These are phyloP conservation scores for Triops cancriformis DNA, from an alignment of 1,140 invertebrate genomes.

Conservation along the genomic window DNA sequence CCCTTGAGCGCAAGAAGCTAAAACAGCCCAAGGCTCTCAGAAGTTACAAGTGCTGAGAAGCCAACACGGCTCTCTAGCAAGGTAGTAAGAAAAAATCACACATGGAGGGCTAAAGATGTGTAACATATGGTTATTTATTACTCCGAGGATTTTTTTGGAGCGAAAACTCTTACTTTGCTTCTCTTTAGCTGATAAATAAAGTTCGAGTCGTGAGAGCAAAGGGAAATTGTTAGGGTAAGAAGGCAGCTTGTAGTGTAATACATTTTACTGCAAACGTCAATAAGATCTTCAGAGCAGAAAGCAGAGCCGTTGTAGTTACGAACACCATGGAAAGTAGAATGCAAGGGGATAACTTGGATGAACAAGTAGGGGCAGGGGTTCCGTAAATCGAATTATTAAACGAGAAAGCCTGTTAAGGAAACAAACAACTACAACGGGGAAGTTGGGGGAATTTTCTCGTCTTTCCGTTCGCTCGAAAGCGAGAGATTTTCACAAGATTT, in stretches of 20 bases:
- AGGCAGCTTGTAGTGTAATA: background rate
- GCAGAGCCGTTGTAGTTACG: background rate
- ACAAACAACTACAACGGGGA: background rate
- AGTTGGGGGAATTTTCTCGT: too few species aligned
- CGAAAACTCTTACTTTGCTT: background rate
- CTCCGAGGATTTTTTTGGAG: background rate
- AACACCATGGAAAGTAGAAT: background rate
- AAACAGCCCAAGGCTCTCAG: too few species aligned
- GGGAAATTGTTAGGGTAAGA: background rate
- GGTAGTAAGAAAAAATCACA: background rate
- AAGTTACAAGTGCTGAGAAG: too few species aligned
- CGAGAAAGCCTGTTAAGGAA: slow-evolving; percentile 2
- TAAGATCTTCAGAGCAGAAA: background rate
- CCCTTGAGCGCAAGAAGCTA: too few species aligned
- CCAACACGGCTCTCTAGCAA: background rate
- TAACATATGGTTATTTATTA: slow-evolving; percentile 6
- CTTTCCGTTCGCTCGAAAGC: too few species aligned
- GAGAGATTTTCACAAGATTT: too few species aligned
- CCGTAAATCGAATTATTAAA: background rate
- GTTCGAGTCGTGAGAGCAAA: background rate
- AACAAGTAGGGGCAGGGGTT: background rate
- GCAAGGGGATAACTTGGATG: background rate
- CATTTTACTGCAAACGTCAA: background rate
- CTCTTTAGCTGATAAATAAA: background rate
- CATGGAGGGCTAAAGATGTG: background rate